Evolutionary conservation across 2,888 invertebrate genomes (phyloP).

Genomic region (Malthinus seriepunctatus): DNA sequence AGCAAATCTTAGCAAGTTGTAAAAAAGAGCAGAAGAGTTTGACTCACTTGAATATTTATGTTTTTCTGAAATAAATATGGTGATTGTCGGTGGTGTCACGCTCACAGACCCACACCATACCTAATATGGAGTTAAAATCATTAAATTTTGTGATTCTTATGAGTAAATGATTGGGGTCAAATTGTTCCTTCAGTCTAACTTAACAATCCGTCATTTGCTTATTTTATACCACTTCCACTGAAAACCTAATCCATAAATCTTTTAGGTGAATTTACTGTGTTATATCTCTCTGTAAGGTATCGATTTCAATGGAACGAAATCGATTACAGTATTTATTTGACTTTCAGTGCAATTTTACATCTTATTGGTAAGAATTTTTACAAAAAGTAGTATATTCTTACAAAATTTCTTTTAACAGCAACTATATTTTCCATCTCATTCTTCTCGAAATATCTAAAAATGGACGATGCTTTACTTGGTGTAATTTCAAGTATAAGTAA

Average conservation of each 20-base stretch:
- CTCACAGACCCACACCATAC: too few species aligned
- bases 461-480: slow-evolving; percentile 48
- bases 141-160: too few species aligned
- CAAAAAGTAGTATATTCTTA: not conserved
- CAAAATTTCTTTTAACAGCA: slow-evolving; percentile 30
- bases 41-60: too few species aligned
- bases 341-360: slow-evolving; percentile 60
- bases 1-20: too few species aligned
- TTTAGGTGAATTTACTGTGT: slow-evolving; percentile 61
- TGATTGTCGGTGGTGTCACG: too few species aligned
- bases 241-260: slow-evolving; percentile 24
- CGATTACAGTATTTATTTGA: slow-evolving; percentile 62
- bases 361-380: slow-evolving; percentile 54
- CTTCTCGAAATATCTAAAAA: slow-evolving; percentile 44
- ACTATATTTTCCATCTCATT: slow-evolving; percentile 45
- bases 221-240: not conserved
- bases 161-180: too few species aligned
- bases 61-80: too few species aligned
- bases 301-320: slow-evolving; percentile 64
- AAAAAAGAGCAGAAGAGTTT: too few species aligned
- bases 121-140: too few species aligned
- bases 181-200: too few species aligned
- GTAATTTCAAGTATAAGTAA: slow-evolving; percentile 49
- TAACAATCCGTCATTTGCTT: too few species aligned
- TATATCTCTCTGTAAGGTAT: slow-evolving; percentile 61